These are phyloP conservation scores for Colletes latitarsis DNA, from an alignment of 1,140 invertebrate species.

Conservation along the genomic window DNA sequence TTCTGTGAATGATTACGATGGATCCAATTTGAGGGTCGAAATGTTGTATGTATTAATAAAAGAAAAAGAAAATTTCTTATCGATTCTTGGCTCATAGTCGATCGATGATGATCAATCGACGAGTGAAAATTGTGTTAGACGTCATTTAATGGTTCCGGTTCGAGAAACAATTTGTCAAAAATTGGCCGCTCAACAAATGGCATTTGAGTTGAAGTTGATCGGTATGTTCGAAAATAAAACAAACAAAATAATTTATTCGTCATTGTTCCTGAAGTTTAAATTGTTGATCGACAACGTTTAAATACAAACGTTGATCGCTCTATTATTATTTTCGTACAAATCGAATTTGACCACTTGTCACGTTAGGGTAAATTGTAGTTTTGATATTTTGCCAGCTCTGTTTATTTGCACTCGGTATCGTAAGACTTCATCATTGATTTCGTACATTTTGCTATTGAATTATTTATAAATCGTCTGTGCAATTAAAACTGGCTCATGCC, in stretches of 20 bases:
- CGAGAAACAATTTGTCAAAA: neutral
- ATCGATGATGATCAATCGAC: too few relatives aligned
- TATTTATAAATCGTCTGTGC: slow-evolving; percentile 14
- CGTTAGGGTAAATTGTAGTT: slow-evolving; percentile 3
- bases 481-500: neutral
- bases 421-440: neutral
- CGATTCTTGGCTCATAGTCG: too few relatives aligned
- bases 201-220: neutral
- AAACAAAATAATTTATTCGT: neutral
- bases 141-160: neutral
- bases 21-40: too few relatives aligned
- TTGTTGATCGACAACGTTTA: neutral
- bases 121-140: neutral
- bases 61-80: too few relatives aligned
- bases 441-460: neutral
- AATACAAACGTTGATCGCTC: neutral
- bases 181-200: slow-evolving; percentile 11
- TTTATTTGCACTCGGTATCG: neutral
- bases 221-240: neutral
- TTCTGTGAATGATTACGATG: too few relatives aligned
- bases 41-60: too few relatives aligned
- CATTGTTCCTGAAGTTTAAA: neutral
- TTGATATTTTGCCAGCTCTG: slow-evolving; percentile 30
- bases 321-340: neutral
- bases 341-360: slow-evolving; percentile 60